Base-by-base conservation (phyloP, 2,797 vertebrate genomes). In the Artibeus jamaicensis region DNA sequence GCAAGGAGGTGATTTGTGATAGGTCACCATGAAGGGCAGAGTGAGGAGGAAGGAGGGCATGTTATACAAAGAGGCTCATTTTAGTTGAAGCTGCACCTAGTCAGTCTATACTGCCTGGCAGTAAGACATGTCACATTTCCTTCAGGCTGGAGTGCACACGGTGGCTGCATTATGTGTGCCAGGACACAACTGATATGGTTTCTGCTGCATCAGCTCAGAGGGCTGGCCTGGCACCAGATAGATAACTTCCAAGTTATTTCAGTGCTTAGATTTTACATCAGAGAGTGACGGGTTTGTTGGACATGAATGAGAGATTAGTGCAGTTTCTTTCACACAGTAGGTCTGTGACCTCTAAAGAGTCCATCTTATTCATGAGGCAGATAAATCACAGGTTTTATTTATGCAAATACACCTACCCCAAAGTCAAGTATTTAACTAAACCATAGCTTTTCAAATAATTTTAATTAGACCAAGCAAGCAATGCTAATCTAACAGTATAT, bases 391-490 rank as follows among this genome's bases (percentile, higher is more conserved):
- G 29, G 57, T 68, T 94, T 95, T 84, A 84, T 24, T 92, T 77
- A 92, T 79, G 22, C 65, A 96, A 94, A 82, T 76, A 78, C 9
- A 91, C 21, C 68, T 89, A 96, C 90, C 86, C 92, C 96, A 97
- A 98, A 98, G 95, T 73, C 92, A 48, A 94, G 6, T 50, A 97
- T 97, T 98, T 98, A 98, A 98, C 97, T 97, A 98, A 97, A 94
- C 82, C 85, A 81, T 62, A 96, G 78, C 29, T 57, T 94, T 97
- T 76, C 67, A 97, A 96, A 93, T 94, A 98, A 97, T 85, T 89
- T 96, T 97, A 97, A 98, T 98, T 97, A 98, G 97, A 98, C 90
- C 9, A 97, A 97, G 81, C 62, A 98, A 97, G 94, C 95, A 98
- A 94, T 91, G 95, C 34, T 5, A 32, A 87, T 96, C 96, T 97